Conservation (phyloP, 2,113 vertebrate genomes). For the Gallinago paraguaiae region DNA sequence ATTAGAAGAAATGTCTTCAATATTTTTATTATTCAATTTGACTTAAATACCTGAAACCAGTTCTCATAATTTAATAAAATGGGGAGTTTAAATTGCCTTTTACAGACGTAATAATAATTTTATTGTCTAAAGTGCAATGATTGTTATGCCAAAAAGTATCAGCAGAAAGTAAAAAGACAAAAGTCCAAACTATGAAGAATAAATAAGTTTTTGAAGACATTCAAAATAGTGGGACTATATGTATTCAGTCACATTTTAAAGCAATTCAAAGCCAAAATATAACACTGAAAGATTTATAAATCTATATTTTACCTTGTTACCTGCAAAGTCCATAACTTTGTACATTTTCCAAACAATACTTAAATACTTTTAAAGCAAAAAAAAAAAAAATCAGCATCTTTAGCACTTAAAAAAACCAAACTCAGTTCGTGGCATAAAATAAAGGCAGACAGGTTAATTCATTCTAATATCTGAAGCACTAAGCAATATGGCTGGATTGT, state of each 20-base stretch:
- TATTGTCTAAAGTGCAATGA: conserved; percentile 7
- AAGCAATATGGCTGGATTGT: not conserved
- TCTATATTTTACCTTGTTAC: not conserved
- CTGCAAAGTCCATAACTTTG: not conserved
- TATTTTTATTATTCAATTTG: conserved; percentile 38
- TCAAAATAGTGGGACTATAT: not conserved
- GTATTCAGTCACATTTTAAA: not conserved
- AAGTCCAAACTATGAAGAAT: not conserved
- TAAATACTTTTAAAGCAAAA: not conserved
- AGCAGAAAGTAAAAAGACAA: not conserved
- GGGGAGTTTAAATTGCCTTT: not conserved
- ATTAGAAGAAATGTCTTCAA: conserved; percentile 1
- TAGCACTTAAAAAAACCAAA: not conserved
- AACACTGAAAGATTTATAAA: not conserved
- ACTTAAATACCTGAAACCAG: conserved; percentile 6
- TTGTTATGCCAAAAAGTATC: not conserved
- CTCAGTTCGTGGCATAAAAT: not conserved
- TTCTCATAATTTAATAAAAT: conserved; percentile 5
- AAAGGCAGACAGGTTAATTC: not conserved
- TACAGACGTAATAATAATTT: not conserved
- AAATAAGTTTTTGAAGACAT: not conserved
- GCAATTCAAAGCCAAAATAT: not conserved
- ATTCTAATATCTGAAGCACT: not conserved
- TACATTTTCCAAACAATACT: not conserved
- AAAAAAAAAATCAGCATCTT: not conserved